phyloP scores from a whole-genome alignment of 2,888 invertebrate genomes.

The Stictocephala bisonia region DNA sequence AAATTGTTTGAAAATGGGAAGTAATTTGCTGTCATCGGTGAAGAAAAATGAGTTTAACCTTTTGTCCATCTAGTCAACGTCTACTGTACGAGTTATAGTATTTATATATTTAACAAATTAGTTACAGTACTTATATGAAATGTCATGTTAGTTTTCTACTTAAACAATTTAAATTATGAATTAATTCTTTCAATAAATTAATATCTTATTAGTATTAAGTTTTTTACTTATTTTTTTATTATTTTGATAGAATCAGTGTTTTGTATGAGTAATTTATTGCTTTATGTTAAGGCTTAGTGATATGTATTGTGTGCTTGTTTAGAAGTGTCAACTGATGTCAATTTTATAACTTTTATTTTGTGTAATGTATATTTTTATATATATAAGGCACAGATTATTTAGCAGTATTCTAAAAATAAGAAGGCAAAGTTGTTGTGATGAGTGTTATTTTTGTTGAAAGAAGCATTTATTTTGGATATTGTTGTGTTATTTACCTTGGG shows the following conservation, averaged over 20 bases:
- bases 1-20: not conserved
- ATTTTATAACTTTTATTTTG: constrained; percentile 33
- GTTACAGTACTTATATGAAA: constrained; percentile 24
- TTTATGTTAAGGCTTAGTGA: constrained; percentile 23
- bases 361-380: constrained; percentile 40
- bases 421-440: constrained; percentile 14
- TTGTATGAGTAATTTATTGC: constrained; percentile 34
- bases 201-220: constrained; percentile 17
- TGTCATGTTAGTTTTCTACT: constrained; percentile 9
- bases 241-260: not conserved
- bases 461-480: constrained; percentile 37
- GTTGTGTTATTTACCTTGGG: not conserved
- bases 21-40: not conserved
- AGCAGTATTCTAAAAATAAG: constrained; percentile 33
- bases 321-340: constrained; percentile 11
- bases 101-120: constrained; percentile 36
- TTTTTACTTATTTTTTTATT: constrained; percentile 39
- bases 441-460: constrained; percentile 35
- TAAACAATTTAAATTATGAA: not conserved
- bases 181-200: constrained; percentile 16
- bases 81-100: constrained; percentile 34
- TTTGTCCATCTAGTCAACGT: constrained; percentile 32
- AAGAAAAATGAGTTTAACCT: constrained; percentile 27
- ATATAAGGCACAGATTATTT: constrained; percentile 19
- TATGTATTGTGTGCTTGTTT: constrained; percentile 10